Base-by-base conservation (phyloP, 2,888 invertebrate genomes). In the Trachelus tabidus region DNA sequence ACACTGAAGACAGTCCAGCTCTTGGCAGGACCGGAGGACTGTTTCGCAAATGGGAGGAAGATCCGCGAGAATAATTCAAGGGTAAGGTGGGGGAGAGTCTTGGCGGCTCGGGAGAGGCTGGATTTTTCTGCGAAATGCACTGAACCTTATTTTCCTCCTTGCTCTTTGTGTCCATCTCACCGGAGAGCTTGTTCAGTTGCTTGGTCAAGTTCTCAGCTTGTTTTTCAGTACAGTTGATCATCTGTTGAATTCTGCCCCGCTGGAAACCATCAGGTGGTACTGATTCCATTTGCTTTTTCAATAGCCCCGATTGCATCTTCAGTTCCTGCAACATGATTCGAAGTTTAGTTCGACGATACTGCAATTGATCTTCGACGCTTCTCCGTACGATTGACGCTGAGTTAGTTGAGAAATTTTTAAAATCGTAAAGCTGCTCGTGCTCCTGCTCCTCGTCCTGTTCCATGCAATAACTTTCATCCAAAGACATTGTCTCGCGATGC, bases 121-220 rank as follows among this genome's bases (percentile, higher is more conserved):
- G 78, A 79, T 37, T n/a, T 33, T 31, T 34, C 73, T 30, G 73
- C 30, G 11, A 15, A 15, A 73, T n/a, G 15, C 34, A 33, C 12
- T 31, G 73, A 4, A 30, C 77, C 69, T 37, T 73, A 31, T 77
- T 77, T 37, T 73, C 56, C 15, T 77, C 73, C 12, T 30, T 11
- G 34, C 9, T 69, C 71, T 73, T 68, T 3, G 75, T 71, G n/a
- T 56, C 23, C 15, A 79, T 37, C 4, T 79, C 75, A 0, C 77
- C 76, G 0, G 87, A 85, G 31, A 90, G 78, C 69, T 85, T 88
- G 71, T 81, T 83, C 40, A 90, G 76, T 12, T 88, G 56, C 69
- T 86, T 87, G 3, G 87, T 87, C 12, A 89, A 77, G 73, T 87
- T 88, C 37, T 88, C 86, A 30, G 90, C 90, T 69, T 88, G 87